Percentiles rank a stretch among this genome's conserved stretches.
Evolutionary conservation across 2,888 invertebrate genomes (phyloP).

Genomic region (Monoplex corrugatus): DNA sequence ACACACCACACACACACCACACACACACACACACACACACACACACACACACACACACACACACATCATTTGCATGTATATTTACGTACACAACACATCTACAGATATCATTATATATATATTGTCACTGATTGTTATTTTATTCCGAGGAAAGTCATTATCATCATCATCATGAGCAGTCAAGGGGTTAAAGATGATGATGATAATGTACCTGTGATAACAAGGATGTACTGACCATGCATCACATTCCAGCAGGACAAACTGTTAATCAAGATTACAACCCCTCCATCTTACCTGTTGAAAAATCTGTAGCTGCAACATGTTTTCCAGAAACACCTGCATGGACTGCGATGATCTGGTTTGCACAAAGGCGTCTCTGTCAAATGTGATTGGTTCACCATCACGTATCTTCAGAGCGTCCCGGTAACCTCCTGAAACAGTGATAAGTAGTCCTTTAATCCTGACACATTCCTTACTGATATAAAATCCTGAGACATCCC

Average conservation of each 20-base stretch:
- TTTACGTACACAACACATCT: not conserved
- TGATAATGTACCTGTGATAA: too few relatives aligned
- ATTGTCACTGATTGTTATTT: too few relatives aligned
- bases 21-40: conserved; percentile 13
- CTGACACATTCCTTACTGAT: too few relatives aligned
- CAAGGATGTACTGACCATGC: too few relatives aligned
- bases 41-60: not conserved
- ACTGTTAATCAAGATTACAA: too few relatives aligned
- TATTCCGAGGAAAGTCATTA: too few relatives aligned
- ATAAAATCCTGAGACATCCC: too few relatives aligned
- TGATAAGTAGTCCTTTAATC: too few relatives aligned
- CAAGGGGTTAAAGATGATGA: too few relatives aligned
- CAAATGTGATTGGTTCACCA: conserved; percentile 91
- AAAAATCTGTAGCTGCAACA: conserved; percentile 96
- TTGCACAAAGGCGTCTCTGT: conserved; percentile 92
- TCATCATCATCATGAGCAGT: too few relatives aligned
- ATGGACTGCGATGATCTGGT: conserved; percentile 89
- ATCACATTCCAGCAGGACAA: too few relatives aligned
- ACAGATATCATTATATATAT: too few relatives aligned
- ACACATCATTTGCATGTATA: not conserved
- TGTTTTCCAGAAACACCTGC: conserved; percentile 93
- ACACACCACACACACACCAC: not conserved
- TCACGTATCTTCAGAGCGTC: conserved; percentile 89
- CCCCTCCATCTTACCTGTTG: conserved; percentile 93
- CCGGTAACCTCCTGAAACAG: conserved; percentile 79